phyloP scores from a whole-genome alignment of 2,888 invertebrate genomes.

The Sycophila texana region DNA sequence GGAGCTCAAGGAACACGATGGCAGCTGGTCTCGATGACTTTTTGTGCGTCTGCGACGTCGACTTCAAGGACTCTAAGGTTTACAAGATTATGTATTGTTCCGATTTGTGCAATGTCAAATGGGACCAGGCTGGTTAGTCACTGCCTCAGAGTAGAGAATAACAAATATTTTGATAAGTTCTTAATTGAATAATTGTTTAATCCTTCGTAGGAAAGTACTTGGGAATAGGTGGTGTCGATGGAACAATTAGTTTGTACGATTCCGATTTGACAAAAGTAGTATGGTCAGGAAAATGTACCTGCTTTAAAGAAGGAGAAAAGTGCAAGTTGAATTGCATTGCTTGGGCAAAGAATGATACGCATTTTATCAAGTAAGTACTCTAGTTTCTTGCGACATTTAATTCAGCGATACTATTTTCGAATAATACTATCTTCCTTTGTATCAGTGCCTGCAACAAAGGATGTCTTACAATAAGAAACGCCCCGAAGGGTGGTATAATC shows the following conservation, averaged over 20 bases:
- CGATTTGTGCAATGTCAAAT: conserved; percentile 60
- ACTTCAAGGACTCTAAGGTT: conserved; percentile 24
- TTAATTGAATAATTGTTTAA: neutral
- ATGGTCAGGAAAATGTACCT: conserved; percentile 60
- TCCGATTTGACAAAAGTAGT: conserved; percentile 48
- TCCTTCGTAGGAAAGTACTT: conserved; percentile 57
- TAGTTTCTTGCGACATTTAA: neutral
- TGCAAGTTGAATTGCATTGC: conserved; percentile 58
- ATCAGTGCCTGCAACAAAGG: conserved; percentile 62
- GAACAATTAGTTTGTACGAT: conserved; percentile 41
- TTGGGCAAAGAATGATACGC: conserved; percentile 64
- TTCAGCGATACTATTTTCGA: neutral
- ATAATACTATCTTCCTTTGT: neutral
- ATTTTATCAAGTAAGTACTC: conserved; percentile 62
- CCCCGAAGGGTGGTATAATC: conserved; percentile 14
- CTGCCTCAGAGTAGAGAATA: neutral
- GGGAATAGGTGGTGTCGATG: conserved; percentile 43
- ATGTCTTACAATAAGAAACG: conserved; percentile 29
- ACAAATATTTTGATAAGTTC: neutral
- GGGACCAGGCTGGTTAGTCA: conserved; percentile 58
- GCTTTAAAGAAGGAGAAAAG: neutral
- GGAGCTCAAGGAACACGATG: conserved; percentile 63
- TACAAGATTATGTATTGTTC: conserved; percentile 28
- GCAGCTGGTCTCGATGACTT: conserved; percentile 53
- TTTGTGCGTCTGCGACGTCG: conserved; percentile 56